Evolutionary conservation across 2,888 invertebrate species (phyloP), one percentile per base, ranked within the genome.

Genomic region (Junonia oenone): DNA sequence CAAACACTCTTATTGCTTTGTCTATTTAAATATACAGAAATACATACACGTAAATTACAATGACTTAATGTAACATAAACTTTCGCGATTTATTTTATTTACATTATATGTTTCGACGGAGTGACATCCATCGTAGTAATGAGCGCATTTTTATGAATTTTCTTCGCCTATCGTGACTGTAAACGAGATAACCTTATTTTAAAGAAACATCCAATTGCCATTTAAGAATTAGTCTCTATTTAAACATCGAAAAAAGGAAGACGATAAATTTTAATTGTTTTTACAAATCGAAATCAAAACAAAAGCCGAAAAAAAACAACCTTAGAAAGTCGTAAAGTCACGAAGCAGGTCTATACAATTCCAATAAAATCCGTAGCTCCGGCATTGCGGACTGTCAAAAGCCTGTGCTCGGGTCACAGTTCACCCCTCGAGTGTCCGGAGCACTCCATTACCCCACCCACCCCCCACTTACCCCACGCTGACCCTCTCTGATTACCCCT

Each of bases 371-470:
- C 58, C 59, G 57, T 60, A 61, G 58, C 62, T 72, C 73, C 69
- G 75, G 78, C 81, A 72, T 76, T 81, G 81, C 76, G 78, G 81
- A 81, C 87, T 83, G 87, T 84, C 87, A 88, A 88, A 88, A 84
- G 88, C 84, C 70, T 71, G 72, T 65, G 65, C 67, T 64, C 65
- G 69, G 79, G 77, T 78, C 81, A 65, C 73, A 75, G 68, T 63
- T 72, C 76, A 72, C 81, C 80, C 80, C 78, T 63, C 66, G 53
- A 73, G 72, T 80, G 83, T 81, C 83, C 78, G 80, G 77, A 73
- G 71, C 71, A 68, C 76, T 76, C 79, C 68, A 56, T 56, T 58
- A 58, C 64, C 61, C 65, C 59, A 56, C 54, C 52, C 68, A 68
- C 63, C 61, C 63, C 58, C 61, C 61, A 63, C 69, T 71, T 73